A percentile compares a stretch with the other conserved stretches of the same genome.
Evolutionary conservation across 2,113 vertebrate species (phyloP).

Genomic region (Coracopsis vasa): DNA sequence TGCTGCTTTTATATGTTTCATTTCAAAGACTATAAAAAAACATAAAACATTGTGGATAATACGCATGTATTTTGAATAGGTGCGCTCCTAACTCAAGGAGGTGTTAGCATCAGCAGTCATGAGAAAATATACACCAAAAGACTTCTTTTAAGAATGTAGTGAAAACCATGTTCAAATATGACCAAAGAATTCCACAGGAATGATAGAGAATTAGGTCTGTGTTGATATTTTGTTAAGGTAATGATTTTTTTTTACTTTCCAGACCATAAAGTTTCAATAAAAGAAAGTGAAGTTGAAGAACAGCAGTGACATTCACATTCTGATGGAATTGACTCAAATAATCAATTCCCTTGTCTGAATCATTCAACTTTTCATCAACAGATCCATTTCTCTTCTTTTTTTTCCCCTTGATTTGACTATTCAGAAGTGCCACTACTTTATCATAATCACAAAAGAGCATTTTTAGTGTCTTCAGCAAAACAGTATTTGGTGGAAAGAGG

Average conservation of each 20-base stretch:
- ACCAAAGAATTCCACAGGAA: not conserved
- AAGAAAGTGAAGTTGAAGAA: slow-evolving; percentile 13
- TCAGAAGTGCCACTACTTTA: slow-evolving; percentile 20
- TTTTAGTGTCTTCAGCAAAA: slow-evolving; percentile 38
- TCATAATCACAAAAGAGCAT: slow-evolving; percentile 17
- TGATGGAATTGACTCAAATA: slow-evolving; percentile 56
- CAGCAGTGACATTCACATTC: slow-evolving; percentile 32
- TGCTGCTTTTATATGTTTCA: not conserved
- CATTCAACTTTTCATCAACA: slow-evolving; percentile 43
- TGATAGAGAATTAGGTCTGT: not conserved
- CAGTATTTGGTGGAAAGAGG: not conserved
- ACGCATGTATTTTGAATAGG: not conserved
- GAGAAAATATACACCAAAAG: not conserved
- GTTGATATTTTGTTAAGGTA: not conserved
- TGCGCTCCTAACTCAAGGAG: not conserved
- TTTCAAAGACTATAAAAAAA: not conserved
- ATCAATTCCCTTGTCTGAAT: slow-evolving; percentile 44
- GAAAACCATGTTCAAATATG: not conserved
- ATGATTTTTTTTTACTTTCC: not conserved
- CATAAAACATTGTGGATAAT: not conserved
- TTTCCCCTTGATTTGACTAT: slow-evolving; percentile 56
- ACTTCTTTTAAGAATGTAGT: not conserved
- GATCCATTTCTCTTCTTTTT: slow-evolving; percentile 1
- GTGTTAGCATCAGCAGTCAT: not conserved
- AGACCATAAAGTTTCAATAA: not conserved